Percentiles rank a stretch among this genome's conserved stretches.
Conservation (phyloP, 2,797 vertebrate species). For the Pygocentrus nattereri region DNA sequence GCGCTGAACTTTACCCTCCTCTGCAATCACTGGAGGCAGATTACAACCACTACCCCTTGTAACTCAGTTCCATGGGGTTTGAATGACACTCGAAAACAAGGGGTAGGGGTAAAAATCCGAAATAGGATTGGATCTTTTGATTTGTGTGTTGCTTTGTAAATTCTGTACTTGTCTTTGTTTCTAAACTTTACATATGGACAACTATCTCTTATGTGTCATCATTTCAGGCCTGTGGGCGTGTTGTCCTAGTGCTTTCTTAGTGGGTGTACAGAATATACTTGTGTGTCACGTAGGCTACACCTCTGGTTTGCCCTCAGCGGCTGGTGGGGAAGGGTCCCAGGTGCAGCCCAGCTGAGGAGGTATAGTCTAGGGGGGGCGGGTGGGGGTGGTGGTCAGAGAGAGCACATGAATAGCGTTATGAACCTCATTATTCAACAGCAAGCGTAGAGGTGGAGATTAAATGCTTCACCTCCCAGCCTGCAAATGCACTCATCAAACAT, state of each 20-base stretch:
- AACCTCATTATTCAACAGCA: slow-evolving; percentile 53
- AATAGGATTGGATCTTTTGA: too few relatives aligned
- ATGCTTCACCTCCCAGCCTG: slow-evolving; percentile 14
- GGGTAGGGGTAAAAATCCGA: too few relatives aligned
- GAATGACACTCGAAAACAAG: too few relatives aligned
- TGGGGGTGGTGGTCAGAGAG: background rate
- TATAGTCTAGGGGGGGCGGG: background rate
- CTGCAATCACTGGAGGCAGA: too few relatives aligned
- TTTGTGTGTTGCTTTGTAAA: too few relatives aligned
- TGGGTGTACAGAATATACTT: background rate
- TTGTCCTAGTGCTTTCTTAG: background rate
- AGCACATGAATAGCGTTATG: slow-evolving; percentile 36
- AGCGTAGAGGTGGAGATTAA: slow-evolving; percentile 36
- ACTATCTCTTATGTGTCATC: too few relatives aligned
- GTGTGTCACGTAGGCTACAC: background rate
- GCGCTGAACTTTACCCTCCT: too few relatives aligned
- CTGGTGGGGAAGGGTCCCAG: slow-evolving; percentile 45
- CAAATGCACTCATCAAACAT: slow-evolving; percentile 32
- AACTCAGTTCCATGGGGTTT: too few relatives aligned
- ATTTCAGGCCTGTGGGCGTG: too few relatives aligned
- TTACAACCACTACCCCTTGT: too few relatives aligned
- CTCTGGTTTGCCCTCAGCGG: slow-evolving; percentile 4
- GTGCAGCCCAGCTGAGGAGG: slow-evolving; percentile 61
- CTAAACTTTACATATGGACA: too few relatives aligned
- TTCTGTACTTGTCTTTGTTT: too few relatives aligned